A percentile compares a stretch with the other conserved stretches of the same genome.
These are phyloP conservation scores for Cnemophilus loriae DNA, from an alignment of 2,113 vertebrate genomes.

Conservation along the genomic window DNA sequence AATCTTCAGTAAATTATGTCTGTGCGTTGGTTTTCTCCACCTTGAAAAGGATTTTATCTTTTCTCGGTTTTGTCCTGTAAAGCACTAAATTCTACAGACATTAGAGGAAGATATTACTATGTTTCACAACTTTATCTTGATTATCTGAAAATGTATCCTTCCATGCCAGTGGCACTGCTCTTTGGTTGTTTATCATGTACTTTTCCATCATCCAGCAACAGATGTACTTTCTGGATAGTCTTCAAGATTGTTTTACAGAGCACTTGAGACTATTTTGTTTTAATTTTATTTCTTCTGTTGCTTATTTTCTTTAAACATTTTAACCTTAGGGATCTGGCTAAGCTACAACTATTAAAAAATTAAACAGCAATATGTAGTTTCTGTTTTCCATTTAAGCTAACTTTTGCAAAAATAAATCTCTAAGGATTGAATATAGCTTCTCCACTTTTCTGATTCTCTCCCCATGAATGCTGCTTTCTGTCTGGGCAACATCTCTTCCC, in stretches of 20 bases:
- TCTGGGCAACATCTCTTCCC: background rate
- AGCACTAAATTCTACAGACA: background rate
- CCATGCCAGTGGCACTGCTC: background rate
- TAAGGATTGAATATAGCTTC: slow-evolving; percentile 31
- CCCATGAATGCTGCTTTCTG: background rate
- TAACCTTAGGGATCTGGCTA: background rate
- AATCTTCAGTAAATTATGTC: background rate
- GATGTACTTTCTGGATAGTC: slow-evolving; percentile 1
- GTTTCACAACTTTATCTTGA: background rate
- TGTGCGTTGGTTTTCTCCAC: background rate
- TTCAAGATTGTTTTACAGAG: background rate
- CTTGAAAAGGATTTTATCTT: background rate
- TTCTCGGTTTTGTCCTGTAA: background rate
- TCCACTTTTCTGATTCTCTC: background rate
- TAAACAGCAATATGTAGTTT: slow-evolving; percentile 7
- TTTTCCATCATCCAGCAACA: slow-evolving; percentile 20
- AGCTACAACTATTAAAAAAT: slow-evolving; percentile 16
- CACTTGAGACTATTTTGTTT: background rate
- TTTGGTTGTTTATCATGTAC: background rate
- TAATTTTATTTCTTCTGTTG: slow-evolving; percentile 28
- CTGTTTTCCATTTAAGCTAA: slow-evolving; percentile 51
- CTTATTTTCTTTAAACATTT: slow-evolving; percentile 24
- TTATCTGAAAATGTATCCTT: background rate
- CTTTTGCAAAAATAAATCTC: slow-evolving; percentile 35
- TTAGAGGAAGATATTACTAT: background rate